Conservation (phyloP, 2,797 vertebrate species). For the Argentina silus region DNA sequence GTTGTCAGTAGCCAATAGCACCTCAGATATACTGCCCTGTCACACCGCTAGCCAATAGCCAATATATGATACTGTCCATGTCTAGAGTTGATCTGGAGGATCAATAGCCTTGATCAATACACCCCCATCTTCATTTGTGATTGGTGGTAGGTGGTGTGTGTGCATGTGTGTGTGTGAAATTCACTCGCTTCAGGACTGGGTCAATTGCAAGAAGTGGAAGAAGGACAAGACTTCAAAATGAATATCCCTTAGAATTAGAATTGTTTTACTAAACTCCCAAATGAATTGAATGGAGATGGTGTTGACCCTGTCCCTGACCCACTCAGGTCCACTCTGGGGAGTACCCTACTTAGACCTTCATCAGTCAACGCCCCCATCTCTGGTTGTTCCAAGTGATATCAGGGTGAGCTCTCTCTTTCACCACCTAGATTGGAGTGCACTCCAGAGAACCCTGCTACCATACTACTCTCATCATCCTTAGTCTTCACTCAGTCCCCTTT, state of each 20-base stretch:
- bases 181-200: not conserved
- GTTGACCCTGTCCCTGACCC: not conserved
- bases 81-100: conserved; percentile 61
- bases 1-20: conserved; percentile 25
- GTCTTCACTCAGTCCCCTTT: not conserved
- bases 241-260: too few relatives aligned
- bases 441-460: too few relatives aligned
- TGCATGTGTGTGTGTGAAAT: not conserved
- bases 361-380: too few relatives aligned
- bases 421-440: too few relatives aligned
- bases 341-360: too few relatives aligned
- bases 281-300: not conserved
- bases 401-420: too few relatives aligned
- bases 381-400: too few relatives aligned
- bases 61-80: conserved; percentile 53
- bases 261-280: not conserved
- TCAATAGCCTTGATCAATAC: conserved; percentile 71
- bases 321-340: too few relatives aligned
- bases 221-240: too few relatives aligned
- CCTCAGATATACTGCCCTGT: conserved; percentile 40
- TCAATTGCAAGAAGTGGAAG: too few relatives aligned
- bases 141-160: conserved; percentile 21
- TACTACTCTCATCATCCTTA: too few relatives aligned
- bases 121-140: conserved; percentile 48
- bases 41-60: conserved; percentile 17